A percentile compares a stretch with the other conserved stretches of the same genome.
Evolutionary conservation across 37 sponge, comb jelly and placozoan genomes (phyloP).

Genomic region (Dysidea cf. avara): DNA sequence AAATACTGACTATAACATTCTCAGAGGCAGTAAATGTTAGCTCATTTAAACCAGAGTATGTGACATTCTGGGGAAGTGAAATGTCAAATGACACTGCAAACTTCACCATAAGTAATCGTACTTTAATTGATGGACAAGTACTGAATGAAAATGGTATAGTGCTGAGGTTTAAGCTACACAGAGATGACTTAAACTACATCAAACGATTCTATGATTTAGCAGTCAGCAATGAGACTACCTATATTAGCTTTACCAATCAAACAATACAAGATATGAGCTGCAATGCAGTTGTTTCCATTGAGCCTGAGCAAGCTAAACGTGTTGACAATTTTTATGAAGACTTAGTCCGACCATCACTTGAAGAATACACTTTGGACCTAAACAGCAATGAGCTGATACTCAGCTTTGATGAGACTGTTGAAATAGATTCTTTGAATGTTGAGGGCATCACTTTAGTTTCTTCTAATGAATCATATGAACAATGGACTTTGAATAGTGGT

Average conservation of each 20-base stretch:
- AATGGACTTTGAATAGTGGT: slow-evolving; percentile 58
- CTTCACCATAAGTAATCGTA: slow-evolving; percentile 48
- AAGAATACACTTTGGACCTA: slow-evolving; percentile 64
- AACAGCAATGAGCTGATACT: slow-evolving; percentile 47
- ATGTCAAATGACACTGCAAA: slow-evolving; percentile 8
- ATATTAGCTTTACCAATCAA: slow-evolving; percentile 42
- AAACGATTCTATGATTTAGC: slow-evolving; percentile 52
- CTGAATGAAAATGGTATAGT: slow-evolving; percentile 53
- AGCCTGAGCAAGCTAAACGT: slow-evolving; percentile 18
- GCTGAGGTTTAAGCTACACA: slow-evolving; percentile 45
- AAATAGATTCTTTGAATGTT: slow-evolving; percentile 58
- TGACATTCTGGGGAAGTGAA: slow-evolving; percentile 37
- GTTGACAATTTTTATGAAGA: slow-evolving; percentile 52
- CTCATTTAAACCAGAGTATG: slow-evolving; percentile 58
- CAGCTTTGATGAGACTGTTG: slow-evolving; percentile 85
- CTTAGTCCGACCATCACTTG: slow-evolving; percentile 39
- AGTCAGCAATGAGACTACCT: slow-evolving; percentile 40
- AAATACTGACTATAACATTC: slow-evolving; percentile 66
- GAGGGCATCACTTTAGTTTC: slow-evolving; percentile 61
- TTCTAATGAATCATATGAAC: background rate
- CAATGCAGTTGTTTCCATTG: slow-evolving; percentile 44
- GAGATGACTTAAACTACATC: slow-evolving; percentile 69
- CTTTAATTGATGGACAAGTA: slow-evolving; percentile 42
- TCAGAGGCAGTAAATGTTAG: slow-evolving; percentile 85
- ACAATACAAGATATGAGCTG: slow-evolving; percentile 74